Evolutionary conservation across 2,888 invertebrate genomes (phyloP).

Genomic region (Anagyrus pseudococci): DNA sequence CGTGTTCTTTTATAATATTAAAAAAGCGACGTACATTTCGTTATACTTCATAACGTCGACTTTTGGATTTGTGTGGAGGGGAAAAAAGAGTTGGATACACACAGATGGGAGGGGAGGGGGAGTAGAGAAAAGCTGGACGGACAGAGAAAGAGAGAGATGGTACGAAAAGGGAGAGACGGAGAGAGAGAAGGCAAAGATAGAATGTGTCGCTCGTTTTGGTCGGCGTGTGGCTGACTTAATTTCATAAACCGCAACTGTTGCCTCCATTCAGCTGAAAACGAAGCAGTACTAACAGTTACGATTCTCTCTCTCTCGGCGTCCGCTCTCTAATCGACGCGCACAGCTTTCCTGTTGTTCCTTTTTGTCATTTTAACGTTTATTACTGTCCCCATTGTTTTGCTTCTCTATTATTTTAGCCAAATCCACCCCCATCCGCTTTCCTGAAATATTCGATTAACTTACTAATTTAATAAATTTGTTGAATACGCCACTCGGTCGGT

Average conservation of each 20-base stretch:
- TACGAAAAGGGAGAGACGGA: too few relatives aligned
- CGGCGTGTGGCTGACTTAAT: constrained; percentile 57
- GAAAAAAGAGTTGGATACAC: too few relatives aligned
- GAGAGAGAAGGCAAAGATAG: constrained; percentile 38
- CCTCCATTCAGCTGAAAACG: constrained; percentile 57
- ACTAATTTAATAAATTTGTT: too few relatives aligned
- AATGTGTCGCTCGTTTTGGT: constrained; percentile 49
- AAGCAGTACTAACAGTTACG: constrained; percentile 56
- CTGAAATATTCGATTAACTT: too few relatives aligned
- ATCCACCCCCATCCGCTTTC: too few relatives aligned
- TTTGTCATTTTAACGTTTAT: constrained; percentile 21
- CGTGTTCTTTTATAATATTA: too few relatives aligned
- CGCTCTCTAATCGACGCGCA: constrained; percentile 40
- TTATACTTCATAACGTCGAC: too few relatives aligned
- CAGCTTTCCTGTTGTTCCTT: constrained; percentile 12
- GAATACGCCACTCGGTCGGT: too few relatives aligned
- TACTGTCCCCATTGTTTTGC: constrained; percentile 18
- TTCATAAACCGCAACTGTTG: constrained; percentile 63
- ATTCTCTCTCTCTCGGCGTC: constrained; percentile 46
- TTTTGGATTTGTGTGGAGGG: not conserved
- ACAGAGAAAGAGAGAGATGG: not conserved
- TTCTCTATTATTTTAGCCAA: not conserved
- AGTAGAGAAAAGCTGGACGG: constrained; percentile 3
- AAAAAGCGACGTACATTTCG: too few relatives aligned
- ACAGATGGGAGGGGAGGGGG: constrained; percentile 9